Base-by-base conservation (phyloP, 2,797 vertebrate species). In the Anguilla anguilla region DNA sequence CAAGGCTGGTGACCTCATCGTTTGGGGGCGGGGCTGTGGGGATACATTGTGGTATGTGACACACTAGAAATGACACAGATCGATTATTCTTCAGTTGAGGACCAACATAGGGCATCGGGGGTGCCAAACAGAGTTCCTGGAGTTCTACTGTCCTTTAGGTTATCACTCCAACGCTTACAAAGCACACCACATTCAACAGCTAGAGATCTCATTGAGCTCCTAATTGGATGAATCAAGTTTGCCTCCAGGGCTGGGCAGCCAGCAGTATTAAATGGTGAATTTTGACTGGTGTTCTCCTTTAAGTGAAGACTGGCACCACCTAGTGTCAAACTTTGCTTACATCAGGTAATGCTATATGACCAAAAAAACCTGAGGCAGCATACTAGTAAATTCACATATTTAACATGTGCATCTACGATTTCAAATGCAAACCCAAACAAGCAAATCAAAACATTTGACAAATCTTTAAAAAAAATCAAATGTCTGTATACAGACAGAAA, bases 261-360 rank as follows among this genome's bases (percentile, higher is more conserved):
- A 10, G 51, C 51, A 6, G 6, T 51, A 10, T 67, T n/a, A n/a
- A 67, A 67, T n/a, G 6, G 13, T 6, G 25, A 67, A 22, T 67
- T 9, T n/a, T 67, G 61, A 3, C 61, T 3, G 28, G 28, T 31
- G 11, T 74, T 74, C 69, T 15, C 13, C 9, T 9, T 49, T 51
- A 57, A 57, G 5, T 35, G 82, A 84, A 6, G 15, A 84, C 43
- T 87, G 59, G 77, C 77, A 17, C 86, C 57, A 87, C 59, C 86
- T 67, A 46, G 57, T 67, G 86, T 83, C 77, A 87, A 49, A 11
- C 7, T 43, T 55, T 6, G 72, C 13, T 10, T 81, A 25, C 49
- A 49, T 25, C 19, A 25, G 6, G 49, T 81, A 22, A 0, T 43
- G 1, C 0, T 51, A 51, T 25, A 13, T 25, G 77, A 49, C 35